phyloP scores from a whole-genome alignment of 2,797 vertebrate genomes.

The Enteromius anoplus region DNA sequence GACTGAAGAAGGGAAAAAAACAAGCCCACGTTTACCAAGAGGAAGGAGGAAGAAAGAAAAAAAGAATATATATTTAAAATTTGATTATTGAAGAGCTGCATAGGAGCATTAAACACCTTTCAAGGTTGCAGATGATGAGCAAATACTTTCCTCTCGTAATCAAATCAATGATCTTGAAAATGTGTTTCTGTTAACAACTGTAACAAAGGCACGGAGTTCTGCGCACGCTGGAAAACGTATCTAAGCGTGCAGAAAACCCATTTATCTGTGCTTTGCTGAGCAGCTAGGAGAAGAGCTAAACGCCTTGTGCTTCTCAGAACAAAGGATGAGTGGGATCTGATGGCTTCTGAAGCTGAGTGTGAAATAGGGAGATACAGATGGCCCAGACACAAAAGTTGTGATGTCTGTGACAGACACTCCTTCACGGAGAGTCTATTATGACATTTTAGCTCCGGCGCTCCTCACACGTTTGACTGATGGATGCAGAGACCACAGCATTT shows the following conservation, averaged over 20 bases:
- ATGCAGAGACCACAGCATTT: constrained; percentile 40
- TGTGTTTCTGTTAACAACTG: constrained; percentile 34
- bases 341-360: constrained; percentile 31
- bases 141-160: constrained; percentile 37
- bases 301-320: constrained; percentile 16
- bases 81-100: too few relatives aligned
- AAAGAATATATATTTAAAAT: neutral
- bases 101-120: constrained; percentile 12
- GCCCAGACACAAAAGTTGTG: constrained; percentile 53
- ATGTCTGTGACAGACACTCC: constrained; percentile 52
- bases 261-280: constrained; percentile 36
- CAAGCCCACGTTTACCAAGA: neutral
- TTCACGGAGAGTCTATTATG: constrained; percentile 56
- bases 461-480: constrained; percentile 56
- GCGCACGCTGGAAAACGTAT: constrained; percentile 3
- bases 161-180: constrained; percentile 52
- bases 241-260: constrained; percentile 39
- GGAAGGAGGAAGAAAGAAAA: neutral
- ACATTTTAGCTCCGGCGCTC: constrained; percentile 50
- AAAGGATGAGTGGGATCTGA: constrained; percentile 46
- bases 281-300: constrained; percentile 20
- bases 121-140: constrained; percentile 36
- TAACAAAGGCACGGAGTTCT: constrained; percentile 21
- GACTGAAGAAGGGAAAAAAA: neutral
- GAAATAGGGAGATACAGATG: constrained; percentile 53